Conservation (phyloP, 2,797 vertebrate genomes). For the Paramormyrops hopkinsi region DNA sequence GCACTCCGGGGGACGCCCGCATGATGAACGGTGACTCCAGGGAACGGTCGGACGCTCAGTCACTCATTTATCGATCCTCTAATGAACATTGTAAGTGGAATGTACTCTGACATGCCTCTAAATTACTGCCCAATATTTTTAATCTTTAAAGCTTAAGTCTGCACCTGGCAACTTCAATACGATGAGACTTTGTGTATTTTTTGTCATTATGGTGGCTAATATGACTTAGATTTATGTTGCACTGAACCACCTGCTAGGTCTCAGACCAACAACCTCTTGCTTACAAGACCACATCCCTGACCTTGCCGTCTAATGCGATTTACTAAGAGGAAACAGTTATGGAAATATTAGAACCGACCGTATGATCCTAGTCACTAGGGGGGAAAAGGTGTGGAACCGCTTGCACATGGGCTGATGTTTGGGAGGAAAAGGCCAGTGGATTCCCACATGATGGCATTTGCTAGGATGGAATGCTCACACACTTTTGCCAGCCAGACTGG, state of each 20-base stretch:
- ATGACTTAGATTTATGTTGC: background rate
- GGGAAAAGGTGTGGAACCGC: background rate
- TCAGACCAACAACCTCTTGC: background rate
- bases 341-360: background rate
- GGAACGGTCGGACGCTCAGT: background rate
- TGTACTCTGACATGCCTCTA: background rate
- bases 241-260: background rate
- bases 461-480: background rate
- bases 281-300: background rate
- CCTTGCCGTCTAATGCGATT: background rate
- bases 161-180: background rate
- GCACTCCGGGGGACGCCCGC: background rate
- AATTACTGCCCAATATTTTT: background rate
- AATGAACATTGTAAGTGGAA: slow-evolving; percentile 11
- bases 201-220: background rate
- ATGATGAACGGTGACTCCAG: background rate
- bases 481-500: background rate
- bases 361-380: background rate
- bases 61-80: background rate
- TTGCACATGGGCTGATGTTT: background rate
- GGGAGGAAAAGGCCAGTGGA: background rate
- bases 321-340: background rate
- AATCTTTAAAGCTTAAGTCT: background rate
- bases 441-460: background rate
- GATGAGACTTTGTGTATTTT: background rate